Base-by-base conservation (phyloP, 2,113 vertebrate genomes). In the Glareola pratincola region DNA sequence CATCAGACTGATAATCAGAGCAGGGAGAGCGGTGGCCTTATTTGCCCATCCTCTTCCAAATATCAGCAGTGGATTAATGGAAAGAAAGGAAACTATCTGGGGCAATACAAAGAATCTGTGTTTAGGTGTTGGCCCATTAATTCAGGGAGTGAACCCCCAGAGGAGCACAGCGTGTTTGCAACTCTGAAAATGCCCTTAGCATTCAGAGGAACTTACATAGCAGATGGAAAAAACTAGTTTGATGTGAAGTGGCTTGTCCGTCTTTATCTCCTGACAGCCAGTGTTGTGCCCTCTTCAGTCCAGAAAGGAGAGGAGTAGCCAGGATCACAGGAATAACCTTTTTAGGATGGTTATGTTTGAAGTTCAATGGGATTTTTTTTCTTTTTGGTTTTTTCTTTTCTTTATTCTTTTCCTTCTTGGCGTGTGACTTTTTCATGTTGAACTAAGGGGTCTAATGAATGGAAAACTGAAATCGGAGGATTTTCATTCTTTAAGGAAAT, bases 401-500 rank as follows among this genome's bases (percentile, higher is more conserved):
- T 64, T 76, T 74, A 50, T 91, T 81, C 51, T 77, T 64, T 50
- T 74, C 75, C 80, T 56, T 85, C 88, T 85, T 85, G 82, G 79
- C 10, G 23, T 96, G 95, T 87, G 90, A 96, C 88, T 97, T 97
- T 96, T 97, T 96, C 95, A 96, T 94, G 88, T 74, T 23, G 72
- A 91, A 75, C 85, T 94, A 93, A 95, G 91, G 90, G 68, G 67
- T 84, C 96, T 96, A 95, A 96, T 85, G 90, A 96, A 85, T 72
- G 93, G 96, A 96, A 96, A 94, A 89, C 88, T 92, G 81, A 84
- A 95, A 96, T n/a, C 19, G 69, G 85, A 81, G 71, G 93, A 92
- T 96, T 96, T 92, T 97, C 94, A 86, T 96, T 96, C 95, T 97
- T 97, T 96, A 97, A 95, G 97, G 92, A 96, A 97, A 97, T 96